Evolutionary conservation across 1,140 invertebrate genomes (phyloP), one percentile per base, ranked within the genome.

Genomic region (Orchesella cincta): DNA sequence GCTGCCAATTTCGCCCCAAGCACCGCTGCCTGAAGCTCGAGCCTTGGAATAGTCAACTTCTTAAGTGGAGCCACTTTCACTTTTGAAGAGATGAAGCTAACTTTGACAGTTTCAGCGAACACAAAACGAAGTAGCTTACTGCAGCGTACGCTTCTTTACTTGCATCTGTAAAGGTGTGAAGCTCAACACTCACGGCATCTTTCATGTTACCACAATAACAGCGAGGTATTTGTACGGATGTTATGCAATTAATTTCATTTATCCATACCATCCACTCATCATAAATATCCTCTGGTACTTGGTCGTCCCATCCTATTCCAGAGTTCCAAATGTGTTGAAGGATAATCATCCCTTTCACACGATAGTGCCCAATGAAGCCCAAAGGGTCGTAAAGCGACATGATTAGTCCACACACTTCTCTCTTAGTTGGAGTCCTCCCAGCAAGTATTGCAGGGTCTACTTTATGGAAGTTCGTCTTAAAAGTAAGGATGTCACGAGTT

Each of bases 1-100:
- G 39, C 23, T 1, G 81, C 80, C 14, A 87, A 18, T 29, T 83
- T 77, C 1, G 79, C 81, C 1, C 83, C 84, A n/a, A 86, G 54
- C 1, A 86, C 70, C 0, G 86, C 85, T 16, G 84, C 86, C 74
- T 85, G 81, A 0, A 87, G 80, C 78, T 88, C 85, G 1, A 87
- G 75, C 34, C 85, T 78, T 0, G 86, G 85, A 26, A 87, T 84
- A 0, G 84, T 84, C 28, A 84, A 67, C 0, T 76, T 62, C 75
- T 83, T 84, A 1, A 85, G n/a, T n/a, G 86, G 85, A 0, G 83
- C 76, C 5, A 84, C 82, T 74, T 83, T 81, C 14, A 83, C 81
- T 23, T 86, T 86, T 16, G 80, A 75, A n/a, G 81, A 67, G 1
- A 83, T 51, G 39, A 79, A 31, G 0, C 76, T 46, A 1, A 80